phyloP scores from a whole-genome alignment of 2,888 invertebrate genomes.

The Xestia rhomboidea region DNA sequence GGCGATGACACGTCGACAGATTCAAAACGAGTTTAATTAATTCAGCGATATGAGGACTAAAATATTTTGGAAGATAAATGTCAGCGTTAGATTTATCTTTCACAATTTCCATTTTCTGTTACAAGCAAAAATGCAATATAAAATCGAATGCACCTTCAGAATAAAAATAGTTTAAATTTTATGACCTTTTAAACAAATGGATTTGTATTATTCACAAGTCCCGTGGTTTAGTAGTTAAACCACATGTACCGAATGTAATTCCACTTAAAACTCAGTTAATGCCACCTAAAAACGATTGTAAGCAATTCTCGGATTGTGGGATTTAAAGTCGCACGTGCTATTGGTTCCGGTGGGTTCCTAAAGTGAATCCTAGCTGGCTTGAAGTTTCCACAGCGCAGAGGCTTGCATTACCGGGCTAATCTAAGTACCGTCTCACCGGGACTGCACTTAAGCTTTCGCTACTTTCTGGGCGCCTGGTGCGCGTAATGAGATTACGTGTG shows the following conservation, averaged over 20 bases:
- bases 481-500: slow-evolving; percentile 68
- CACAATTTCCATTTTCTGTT: slow-evolving; percentile 10
- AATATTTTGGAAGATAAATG: slow-evolving; percentile 41
- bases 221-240: slow-evolving; percentile 6
- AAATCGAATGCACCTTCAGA: background rate
- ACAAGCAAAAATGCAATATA: slow-evolving; percentile 3
- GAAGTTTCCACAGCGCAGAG: slow-evolving; percentile 63
- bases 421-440: slow-evolving; percentile 66
- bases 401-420: slow-evolving; percentile 69
- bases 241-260: slow-evolving; percentile 36
- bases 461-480: slow-evolving; percentile 68
- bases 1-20: slow-evolving; percentile 36
- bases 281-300: slow-evolving; percentile 45
- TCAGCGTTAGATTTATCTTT: slow-evolving; percentile 11
- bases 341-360: slow-evolving; percentile 44
- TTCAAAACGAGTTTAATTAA: slow-evolving; percentile 55
- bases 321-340: slow-evolving; percentile 36
- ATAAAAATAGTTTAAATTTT: background rate
- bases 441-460: slow-evolving; percentile 71
- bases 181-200: slow-evolving; percentile 22
- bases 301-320: slow-evolving; percentile 52
- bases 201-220: slow-evolving; percentile 19
- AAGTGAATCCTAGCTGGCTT: slow-evolving; percentile 59
- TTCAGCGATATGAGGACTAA: slow-evolving; percentile 26
- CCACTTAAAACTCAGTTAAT: slow-evolving; percentile 43